Evolutionary conservation across 2,797 vertebrate species (phyloP), one percentile per base, ranked within the genome.

Genomic region (Ibycter americanus): DNA sequence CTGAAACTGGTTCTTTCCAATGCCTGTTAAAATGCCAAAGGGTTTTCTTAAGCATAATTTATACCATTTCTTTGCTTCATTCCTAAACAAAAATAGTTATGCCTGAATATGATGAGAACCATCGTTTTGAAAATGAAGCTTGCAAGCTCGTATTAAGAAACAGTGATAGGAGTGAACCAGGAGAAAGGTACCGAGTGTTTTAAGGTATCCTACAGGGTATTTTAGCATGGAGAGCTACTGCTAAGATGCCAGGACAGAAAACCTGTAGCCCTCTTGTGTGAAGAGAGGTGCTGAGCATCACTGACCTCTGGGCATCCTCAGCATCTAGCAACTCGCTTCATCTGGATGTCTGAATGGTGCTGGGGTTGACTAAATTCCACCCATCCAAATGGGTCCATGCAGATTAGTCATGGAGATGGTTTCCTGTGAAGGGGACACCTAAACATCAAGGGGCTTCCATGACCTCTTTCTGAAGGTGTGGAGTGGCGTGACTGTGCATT

Each of bases 21-120:
- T 54, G 86, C 80, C 90, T 96, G 34, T 66, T 88, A 84, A 93
- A 91, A 76, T 95, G 96, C 95, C 95, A 93, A n/a, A 82, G 90
- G 81, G 55, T 80, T 96, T 96, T 95, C 92, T 95, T 67, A 61
- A 92, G 86, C 61, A 71, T 90, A 87, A 93, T 92, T 95, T 87
- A 66, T 55, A 84, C 54, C 32, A 47, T 89, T 95, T 83, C 81
- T 68, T 84, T 73, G 46, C 70, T 95, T 5, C 38, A 9, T 70
- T 84, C 15, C 67, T 94, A 96, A 97, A 95, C 67, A 97, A 87
- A 93, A 92, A 12, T 87, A 92, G 52, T 82, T 63, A 34, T 73
- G 36, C 77, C 66, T 52, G 66, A 61, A 20, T 86, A 38, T 23
- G 38, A 72, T 58, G 85, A 79, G 76, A 93, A 52, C 77, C 42